Base-by-base conservation (phyloP, 2,888 invertebrate species). In the Melanostoma scalare region DNA sequence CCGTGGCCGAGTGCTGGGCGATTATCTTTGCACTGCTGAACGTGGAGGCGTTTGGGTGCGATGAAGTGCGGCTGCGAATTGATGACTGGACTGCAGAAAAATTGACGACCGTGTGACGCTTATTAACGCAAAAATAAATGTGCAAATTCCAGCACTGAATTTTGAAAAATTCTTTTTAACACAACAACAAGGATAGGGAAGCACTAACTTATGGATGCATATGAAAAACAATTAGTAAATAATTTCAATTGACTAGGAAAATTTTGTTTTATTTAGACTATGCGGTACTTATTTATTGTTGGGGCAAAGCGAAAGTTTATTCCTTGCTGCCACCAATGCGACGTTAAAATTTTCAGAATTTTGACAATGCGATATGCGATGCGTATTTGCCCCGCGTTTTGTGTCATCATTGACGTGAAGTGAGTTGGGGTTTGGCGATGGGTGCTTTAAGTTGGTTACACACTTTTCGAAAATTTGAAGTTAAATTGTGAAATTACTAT, bases 1-100 rank as follows among this genome's bases (percentile, higher is more conserved):
- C 72, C 55, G 81, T 77, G 68, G 52, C 77, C 77, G 72, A 76
- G 68, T 78, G 69, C 65, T 71, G 78, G 74, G 63, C 69, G 69
- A 84, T 69, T 61, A 74, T 69, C 65, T 73, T 65, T 67, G 76
- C 75, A 72, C 81, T 67, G 31, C 10, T 9, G 38, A 10, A 1
- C 9, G 10, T 72, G 46, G 9, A 67, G 63, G 78, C 78, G 65
- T 60, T 84, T 84, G 63, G 2, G 30, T 78, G 78, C 82, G 82
- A 58, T 78, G 73, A 33, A 30, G 4, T 30, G 73, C 82, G 82
- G n/a, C 35, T 73, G 72, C 68, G 67, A 48, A 55, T 60, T 81
- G 77, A 81, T 77, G 80, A 80, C 80, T 75, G 61, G 77, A 72
- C 65, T 67, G 44, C 53, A 38, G 48, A 20, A 61, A 55, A 56